phyloP scores from a whole-genome alignment of 2,113 vertebrate species.

The Steatornis caripensis region DNA sequence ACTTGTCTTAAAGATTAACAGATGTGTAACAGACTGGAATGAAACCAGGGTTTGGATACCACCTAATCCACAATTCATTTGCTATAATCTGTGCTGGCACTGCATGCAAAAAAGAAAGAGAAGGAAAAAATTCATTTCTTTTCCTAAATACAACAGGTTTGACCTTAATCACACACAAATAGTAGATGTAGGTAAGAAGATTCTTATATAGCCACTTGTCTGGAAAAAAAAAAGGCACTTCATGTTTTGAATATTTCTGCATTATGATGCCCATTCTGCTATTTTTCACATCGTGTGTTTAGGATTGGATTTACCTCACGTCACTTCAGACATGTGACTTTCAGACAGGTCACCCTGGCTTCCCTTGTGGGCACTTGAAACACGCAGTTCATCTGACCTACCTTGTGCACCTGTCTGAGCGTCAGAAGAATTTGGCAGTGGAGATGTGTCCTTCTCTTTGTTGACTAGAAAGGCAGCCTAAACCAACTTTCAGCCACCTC shows the following conservation, averaged over 20 bases:
- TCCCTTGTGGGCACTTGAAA: neutral
- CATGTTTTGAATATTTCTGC: neutral
- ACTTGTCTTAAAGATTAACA: neutral
- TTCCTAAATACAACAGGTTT: neutral
- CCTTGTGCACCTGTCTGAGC: neutral
- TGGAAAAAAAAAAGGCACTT: neutral
- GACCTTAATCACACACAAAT: neutral
- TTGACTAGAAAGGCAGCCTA: neutral
- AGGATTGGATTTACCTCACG: neutral
- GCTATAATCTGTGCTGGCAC: neutral
- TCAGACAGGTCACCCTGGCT: neutral
- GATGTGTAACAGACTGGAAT: neutral
- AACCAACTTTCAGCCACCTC: neutral
- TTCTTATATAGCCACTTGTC: neutral
- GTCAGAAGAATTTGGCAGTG: neutral
- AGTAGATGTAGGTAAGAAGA: neutral
- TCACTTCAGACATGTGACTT: neutral
- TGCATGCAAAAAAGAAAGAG: neutral
- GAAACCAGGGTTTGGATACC: neutral
- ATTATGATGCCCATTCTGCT: neutral
- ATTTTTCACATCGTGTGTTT: neutral
- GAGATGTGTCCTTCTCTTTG: neutral
- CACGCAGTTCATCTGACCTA: neutral
- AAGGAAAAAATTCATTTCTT: neutral
- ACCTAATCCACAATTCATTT: neutral